These are phyloP conservation scores for Choristoneura rosaceana DNA, from an alignment of 2,888 invertebrate species.

Conservation along the genomic window DNA sequence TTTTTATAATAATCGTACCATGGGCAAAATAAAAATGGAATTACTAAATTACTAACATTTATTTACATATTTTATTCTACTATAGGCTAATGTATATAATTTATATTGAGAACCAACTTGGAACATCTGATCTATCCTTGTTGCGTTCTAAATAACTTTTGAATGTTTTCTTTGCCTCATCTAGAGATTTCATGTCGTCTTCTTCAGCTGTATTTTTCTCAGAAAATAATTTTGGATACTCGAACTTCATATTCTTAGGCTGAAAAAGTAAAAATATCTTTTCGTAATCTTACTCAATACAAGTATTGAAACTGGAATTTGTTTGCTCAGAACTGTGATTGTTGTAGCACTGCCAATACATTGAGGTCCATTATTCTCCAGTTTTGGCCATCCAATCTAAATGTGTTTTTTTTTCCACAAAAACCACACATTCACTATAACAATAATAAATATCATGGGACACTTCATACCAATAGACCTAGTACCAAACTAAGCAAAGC, in stretches of 20 bases:
- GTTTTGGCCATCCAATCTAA: too few relatives aligned
- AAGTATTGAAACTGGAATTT: too few relatives aligned
- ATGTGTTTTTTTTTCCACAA: too few relatives aligned
- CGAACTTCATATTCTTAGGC: constrained; percentile 90
- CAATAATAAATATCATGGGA: too few relatives aligned
- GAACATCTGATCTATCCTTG: constrained; percentile 89
- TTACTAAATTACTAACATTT: constrained; percentile 28
- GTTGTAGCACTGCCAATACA: too few relatives aligned
- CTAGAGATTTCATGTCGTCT: constrained; percentile 85
- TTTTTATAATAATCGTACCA: too few relatives aligned
- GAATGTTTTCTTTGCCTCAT: constrained; percentile 87
- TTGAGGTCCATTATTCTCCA: too few relatives aligned
- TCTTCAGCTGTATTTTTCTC: constrained; percentile 82
- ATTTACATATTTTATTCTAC: constrained; percentile 32
- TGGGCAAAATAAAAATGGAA: background rate
- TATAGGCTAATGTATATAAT: constrained; percentile 29
- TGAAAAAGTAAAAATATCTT: constrained; percentile 67
- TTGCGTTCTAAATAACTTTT: constrained; percentile 87
- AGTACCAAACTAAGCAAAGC: too few relatives aligned
- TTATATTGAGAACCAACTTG: constrained; percentile 92
- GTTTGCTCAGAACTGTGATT: too few relatives aligned
- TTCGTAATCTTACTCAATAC: too few relatives aligned
- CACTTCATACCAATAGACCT: too few relatives aligned
- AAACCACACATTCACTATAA: too few relatives aligned
- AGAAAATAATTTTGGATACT: constrained; percentile 91